phyloP scores from a whole-genome alignment of 2,888 invertebrate species.

The Empis stercorea region DNA sequence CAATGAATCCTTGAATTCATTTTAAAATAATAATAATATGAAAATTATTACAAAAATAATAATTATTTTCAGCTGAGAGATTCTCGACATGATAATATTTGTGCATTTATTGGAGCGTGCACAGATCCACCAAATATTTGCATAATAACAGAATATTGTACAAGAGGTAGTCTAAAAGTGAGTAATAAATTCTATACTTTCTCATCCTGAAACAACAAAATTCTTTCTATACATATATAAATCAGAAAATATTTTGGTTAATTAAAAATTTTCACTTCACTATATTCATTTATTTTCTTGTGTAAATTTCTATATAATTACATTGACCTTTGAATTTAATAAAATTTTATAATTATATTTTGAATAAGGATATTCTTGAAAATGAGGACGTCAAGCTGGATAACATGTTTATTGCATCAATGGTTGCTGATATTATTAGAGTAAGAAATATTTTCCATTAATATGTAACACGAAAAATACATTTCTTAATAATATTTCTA shows the following conservation, averaged over 20 bases:
- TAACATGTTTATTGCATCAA: slow-evolving; percentile 90
- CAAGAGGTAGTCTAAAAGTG: slow-evolving; percentile 82
- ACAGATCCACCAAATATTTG: slow-evolving; percentile 84
- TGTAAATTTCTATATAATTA: background rate
- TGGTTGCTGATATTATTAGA: slow-evolving; percentile 87
- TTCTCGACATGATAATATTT: slow-evolving; percentile 80
- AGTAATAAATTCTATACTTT: no score
- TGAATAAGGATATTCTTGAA: slow-evolving; percentile 69
- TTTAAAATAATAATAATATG: no score
- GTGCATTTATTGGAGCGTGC: slow-evolving; percentile 84
- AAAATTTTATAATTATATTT: no score
- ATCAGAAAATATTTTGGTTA: background rate
- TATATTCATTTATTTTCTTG: background rate
- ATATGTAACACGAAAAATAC: no score
- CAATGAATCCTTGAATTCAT: no score
- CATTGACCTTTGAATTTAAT: background rate
- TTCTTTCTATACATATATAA: no score
- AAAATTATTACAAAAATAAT: no score
- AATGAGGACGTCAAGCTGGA: slow-evolving; percentile 93
- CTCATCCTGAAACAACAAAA: no score
- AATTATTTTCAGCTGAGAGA: slow-evolving; percentile 58
- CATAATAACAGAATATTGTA: slow-evolving; percentile 79
- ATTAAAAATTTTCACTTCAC: background rate
- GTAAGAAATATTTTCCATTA: slow-evolving; percentile 42
- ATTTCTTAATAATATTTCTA: no score